These are phyloP conservation scores for Leucoptera coffeella DNA, from an alignment of 2,888 invertebrate genomes.

Conservation along the genomic window DNA sequence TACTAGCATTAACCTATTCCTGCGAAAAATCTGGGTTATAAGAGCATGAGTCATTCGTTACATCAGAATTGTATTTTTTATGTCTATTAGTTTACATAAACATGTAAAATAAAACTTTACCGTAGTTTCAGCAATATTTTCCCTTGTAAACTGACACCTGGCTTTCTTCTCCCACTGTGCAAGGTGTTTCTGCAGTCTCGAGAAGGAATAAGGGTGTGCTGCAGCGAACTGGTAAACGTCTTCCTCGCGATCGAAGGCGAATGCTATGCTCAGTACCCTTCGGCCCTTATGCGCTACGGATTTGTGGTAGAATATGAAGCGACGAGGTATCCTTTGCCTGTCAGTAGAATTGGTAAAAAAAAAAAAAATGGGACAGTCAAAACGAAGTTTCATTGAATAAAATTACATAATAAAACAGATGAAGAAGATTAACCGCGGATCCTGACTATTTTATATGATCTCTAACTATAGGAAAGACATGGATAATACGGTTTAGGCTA, in stretches of 20 bases:
- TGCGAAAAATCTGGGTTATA: too few relatives aligned
- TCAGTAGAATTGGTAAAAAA: constrained; percentile 6
- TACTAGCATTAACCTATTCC: too few relatives aligned
- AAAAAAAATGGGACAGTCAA: not conserved
- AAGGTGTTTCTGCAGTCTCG: constrained; percentile 79
- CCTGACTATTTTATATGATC: too few relatives aligned
- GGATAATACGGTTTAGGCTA: too few relatives aligned
- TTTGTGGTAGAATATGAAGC: constrained; percentile 87
- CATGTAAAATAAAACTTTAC: too few relatives aligned
- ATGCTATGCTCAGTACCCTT: constrained; percentile 88
- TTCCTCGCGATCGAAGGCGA: constrained; percentile 91
- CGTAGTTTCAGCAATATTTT: constrained; percentile 61
- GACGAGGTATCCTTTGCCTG: constrained; percentile 73
- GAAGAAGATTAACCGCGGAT: too few relatives aligned
- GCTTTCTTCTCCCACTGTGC: constrained; percentile 61
- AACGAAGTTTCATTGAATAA: too few relatives aligned
- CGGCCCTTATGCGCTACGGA: constrained; percentile 85
- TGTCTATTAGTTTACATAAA: too few relatives aligned
- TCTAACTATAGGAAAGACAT: too few relatives aligned
- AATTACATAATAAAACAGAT: too few relatives aligned
- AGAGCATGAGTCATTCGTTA: too few relatives aligned
- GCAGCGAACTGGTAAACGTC: constrained; percentile 94
- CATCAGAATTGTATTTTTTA: too few relatives aligned
- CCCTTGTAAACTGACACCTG: constrained; percentile 58
- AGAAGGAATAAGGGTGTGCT: constrained; percentile 93